phyloP scores from a whole-genome alignment of 1,140 invertebrate genomes.

The Nasonia longicornis region DNA sequence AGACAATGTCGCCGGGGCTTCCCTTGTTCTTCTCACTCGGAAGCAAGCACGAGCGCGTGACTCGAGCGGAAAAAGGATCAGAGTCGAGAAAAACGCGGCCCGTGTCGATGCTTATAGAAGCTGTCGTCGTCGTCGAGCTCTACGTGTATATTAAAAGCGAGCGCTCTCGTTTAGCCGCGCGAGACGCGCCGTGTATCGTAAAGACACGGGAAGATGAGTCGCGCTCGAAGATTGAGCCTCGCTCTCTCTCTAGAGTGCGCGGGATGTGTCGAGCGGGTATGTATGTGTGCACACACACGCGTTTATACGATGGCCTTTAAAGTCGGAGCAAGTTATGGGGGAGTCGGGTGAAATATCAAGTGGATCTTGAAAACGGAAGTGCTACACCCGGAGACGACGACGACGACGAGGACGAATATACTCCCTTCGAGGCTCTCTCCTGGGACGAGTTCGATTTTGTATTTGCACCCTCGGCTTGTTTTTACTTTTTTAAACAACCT shows the following conservation, averaged over 20 bases:
- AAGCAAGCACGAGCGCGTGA: constrained; percentile 5
- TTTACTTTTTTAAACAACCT: background rate
- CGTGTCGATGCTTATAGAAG: constrained; percentile 1
- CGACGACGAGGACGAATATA: background rate
- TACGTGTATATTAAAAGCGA: constrained; percentile 6
- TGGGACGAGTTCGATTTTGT: constrained; percentile 17
- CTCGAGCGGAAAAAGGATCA: background rate
- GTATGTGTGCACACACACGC: constrained; percentile 17
- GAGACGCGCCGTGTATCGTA: constrained; percentile 5
- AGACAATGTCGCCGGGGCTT: constrained; percentile 9
- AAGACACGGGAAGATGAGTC: background rate
- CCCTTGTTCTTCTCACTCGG: constrained; percentile 11
- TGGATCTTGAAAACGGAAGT: constrained; percentile 47
- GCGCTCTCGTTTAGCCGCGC: constrained; percentile 29
- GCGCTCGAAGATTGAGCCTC: constrained; percentile 14
- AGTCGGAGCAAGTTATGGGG: constrained; percentile 47
- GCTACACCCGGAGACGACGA: constrained; percentile 24
- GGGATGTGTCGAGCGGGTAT: background rate
- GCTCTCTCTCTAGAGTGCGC: background rate
- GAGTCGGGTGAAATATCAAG: constrained; percentile 51
- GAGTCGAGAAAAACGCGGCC: too few relatives aligned
- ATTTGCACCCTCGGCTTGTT: background rate
- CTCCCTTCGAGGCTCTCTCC: background rate
- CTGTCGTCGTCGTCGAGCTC: background rate
- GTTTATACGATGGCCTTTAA: constrained; percentile 47